A percentile compares a stretch with the other conserved stretches of the same genome.
Conservation (phyloP, 1,140 invertebrate genomes). For the Drosophila equinoxialis region DNA sequence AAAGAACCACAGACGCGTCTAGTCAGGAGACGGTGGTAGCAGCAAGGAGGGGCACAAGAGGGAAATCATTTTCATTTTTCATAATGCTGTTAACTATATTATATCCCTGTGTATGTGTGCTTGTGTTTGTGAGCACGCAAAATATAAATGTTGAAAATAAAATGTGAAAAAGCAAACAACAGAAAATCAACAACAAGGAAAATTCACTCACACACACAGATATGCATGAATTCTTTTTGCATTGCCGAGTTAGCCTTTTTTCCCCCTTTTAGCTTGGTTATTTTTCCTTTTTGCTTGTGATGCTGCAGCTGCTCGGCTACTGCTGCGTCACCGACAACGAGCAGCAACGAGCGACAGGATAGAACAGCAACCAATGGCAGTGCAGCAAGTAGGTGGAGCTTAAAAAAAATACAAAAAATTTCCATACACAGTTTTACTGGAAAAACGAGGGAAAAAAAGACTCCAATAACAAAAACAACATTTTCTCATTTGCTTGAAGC, state of each 20-base stretch:
- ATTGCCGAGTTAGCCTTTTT: constrained; percentile 76
- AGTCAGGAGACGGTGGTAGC: constrained; percentile 34
- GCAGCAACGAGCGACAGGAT: constrained; percentile 29
- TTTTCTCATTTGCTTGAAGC: constrained; percentile 5
- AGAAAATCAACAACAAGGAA: constrained; percentile 71
- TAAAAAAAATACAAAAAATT: constrained; percentile 82
- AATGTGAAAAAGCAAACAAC: constrained; percentile 81
- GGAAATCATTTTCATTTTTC: constrained; percentile 70
- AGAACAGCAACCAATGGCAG: constrained; percentile 70
- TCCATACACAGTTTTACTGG: constrained; percentile 31
- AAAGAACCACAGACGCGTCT: constrained; percentile 68
- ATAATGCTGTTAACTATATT: constrained; percentile 70
- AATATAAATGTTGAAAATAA: constrained; percentile 82
- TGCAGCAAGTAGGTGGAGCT: constrained; percentile 82
- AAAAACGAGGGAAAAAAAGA: constrained; percentile 63
- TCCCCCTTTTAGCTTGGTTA: constrained; percentile 69
- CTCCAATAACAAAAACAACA: constrained; percentile 19
- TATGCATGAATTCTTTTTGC: constrained; percentile 48
- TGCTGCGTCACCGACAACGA: constrained; percentile 41
- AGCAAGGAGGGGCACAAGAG: background rate
- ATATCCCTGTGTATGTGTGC: constrained; percentile 23
- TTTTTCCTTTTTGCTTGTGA: constrained; percentile 48
- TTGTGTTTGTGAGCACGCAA: constrained; percentile 52
- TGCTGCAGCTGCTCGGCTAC: constrained; percentile 41
- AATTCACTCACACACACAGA: constrained; percentile 32